Conservation (phyloP, 2,888 invertebrate genomes). For the Pammene aurita region DNA sequence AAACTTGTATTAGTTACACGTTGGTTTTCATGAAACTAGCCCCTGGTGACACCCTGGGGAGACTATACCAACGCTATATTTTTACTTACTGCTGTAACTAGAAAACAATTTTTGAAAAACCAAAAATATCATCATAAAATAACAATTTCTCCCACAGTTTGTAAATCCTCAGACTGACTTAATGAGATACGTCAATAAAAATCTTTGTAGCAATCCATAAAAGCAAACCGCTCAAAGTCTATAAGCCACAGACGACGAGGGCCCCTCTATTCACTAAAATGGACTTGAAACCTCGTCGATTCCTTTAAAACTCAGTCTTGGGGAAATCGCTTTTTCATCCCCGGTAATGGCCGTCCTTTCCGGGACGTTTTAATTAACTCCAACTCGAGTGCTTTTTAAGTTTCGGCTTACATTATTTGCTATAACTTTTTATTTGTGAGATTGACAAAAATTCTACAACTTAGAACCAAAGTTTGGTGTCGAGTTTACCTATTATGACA, state of each 20-base stretch:
- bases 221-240: slow-evolving; percentile 65
- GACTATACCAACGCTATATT: too few species aligned
- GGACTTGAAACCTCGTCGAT: slow-evolving; percentile 67
- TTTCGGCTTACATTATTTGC: slow-evolving; percentile 69
- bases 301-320: slow-evolving; percentile 73
- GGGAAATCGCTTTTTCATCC: slow-evolving; percentile 82
- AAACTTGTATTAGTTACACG: too few species aligned
- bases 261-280: slow-evolving; percentile 63
- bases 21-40: too few species aligned
- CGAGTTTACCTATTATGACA: too few species aligned
- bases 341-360: slow-evolving; percentile 72
- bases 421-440: slow-evolving; percentile 44
- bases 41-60: too few species aligned
- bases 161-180: slow-evolving; percentile 46
- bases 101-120: background rate
- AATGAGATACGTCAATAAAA: slow-evolving; percentile 60
- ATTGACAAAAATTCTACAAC: background rate
- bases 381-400: slow-evolving; percentile 67
- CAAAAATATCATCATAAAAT: slow-evolving; percentile 8
- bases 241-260: slow-evolving; percentile 60
- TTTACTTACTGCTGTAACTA: too few species aligned
- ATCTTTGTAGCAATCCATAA: slow-evolving; percentile 63
- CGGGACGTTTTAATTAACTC: slow-evolving; percentile 80
- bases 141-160: slow-evolving; percentile 28
- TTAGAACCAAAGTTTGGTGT: too few species aligned